Conservation (phyloP, 2,888 invertebrate genomes). For the Corbicula japonica region DNA sequence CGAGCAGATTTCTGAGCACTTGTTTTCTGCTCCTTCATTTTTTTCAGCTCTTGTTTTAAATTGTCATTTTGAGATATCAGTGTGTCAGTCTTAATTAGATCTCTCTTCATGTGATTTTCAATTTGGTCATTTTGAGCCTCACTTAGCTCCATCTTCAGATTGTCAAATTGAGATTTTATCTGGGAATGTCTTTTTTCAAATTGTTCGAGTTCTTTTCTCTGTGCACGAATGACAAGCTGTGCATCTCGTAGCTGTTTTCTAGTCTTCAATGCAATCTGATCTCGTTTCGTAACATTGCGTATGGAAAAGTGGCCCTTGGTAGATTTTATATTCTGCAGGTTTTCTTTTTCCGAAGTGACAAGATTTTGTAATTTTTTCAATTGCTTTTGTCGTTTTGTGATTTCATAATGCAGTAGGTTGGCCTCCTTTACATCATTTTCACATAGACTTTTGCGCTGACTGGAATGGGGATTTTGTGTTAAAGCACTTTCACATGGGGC, state of each 20-base stretch:
- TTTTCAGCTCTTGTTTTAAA: neutral
- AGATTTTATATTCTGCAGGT: neutral
- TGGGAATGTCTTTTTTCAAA: no score
- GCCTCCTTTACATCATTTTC: neutral
- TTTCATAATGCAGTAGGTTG: neutral
- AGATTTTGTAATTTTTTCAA: neutral
- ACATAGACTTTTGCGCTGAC: no score
- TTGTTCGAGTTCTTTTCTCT: neutral
- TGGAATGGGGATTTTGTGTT: no score
- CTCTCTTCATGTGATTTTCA: neutral
- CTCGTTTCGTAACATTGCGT: neutral
- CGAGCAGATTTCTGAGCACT: no score
- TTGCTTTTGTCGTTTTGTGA: slow-evolving; percentile 1
- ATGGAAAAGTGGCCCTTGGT: neutral
- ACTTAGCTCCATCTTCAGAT: neutral
- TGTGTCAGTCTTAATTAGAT: neutral
- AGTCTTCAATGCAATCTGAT: neutral
- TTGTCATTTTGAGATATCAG: neutral
- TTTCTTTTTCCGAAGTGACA: neutral
- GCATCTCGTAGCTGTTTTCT: neutral
- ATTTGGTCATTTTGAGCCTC: no score
- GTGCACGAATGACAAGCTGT: neutral
- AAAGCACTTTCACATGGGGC: no score
- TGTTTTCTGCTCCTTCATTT: no score
- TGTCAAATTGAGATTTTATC: neutral